Base-by-base conservation (phyloP, 2,797 vertebrate genomes). In the Remorina albescens region DNA sequence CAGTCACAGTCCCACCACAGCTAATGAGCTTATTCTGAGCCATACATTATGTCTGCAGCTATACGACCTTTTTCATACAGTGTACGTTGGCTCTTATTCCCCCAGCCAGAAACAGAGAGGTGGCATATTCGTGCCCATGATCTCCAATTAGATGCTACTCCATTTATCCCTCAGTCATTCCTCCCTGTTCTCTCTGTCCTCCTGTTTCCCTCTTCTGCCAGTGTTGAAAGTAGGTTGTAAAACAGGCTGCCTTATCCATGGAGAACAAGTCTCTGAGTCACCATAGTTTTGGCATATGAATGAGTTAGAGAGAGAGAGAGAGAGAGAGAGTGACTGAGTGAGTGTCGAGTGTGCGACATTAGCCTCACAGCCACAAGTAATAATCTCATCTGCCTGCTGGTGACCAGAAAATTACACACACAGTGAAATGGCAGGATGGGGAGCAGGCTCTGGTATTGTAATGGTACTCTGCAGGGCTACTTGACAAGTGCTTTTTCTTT, bases 361-460 rank as follows among this genome's bases (percentile, higher is more conserved):
- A 91, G 88, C 86, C 87, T 82, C 16, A 60, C 86, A 91, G 91
- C 91, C 86, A 86, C 91, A 91, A 88, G 91, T 93, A 92, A 92
- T 93, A 90, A 92, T 91, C 84, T 93, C 90, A 90, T 93, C 87
- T 91, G 75, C 76, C 83, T 62, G 25, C 71, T 78, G 80, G 87
- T 88, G 88, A 89, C 88, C 86, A 73, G 66, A 78, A 76, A 86
- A 81, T 76, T 56, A 71, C 68, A 68, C 67, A 55, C 59, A 74
- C 69, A 74, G 61, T 74, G 55, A 81, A 80, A 83, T 64, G 76
- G 53, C 84, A 70, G 84, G 82, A 88, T 85, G 82, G 78, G 85
- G 86, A 86, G 81, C 85, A 87, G 78, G 90, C 82, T 90, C 81
- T 88, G 88, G 82, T 81, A 89, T 89, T 92, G 87, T 91, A 91